Evolutionary conservation across 2,888 invertebrate genomes (phyloP).

Genomic region (Euproctis similis): DNA sequence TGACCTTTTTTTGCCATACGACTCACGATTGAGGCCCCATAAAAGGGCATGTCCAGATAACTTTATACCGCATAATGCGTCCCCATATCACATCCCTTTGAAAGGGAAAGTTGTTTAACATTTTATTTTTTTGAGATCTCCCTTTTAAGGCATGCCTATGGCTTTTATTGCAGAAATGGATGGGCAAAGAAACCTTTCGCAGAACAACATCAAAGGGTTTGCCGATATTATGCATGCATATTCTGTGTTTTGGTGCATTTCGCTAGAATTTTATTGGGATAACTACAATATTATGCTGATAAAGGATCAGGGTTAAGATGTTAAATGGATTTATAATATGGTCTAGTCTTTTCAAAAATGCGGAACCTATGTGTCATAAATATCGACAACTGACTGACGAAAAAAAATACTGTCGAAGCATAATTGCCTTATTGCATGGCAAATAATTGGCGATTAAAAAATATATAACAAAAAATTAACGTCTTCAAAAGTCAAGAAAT

Average conservation of each 20-base stretch:
- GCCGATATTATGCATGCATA: constrained; percentile 42
- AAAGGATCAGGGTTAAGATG: too few relatives aligned
- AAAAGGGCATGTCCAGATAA: constrained; percentile 71
- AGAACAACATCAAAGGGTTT: constrained; percentile 49
- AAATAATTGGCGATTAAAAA: too few relatives aligned
- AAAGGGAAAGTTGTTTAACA: constrained; percentile 66
- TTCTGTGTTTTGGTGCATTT: constrained; percentile 29
- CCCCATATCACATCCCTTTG: constrained; percentile 66
- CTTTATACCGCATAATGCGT: constrained; percentile 67
- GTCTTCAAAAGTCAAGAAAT: too few relatives aligned
- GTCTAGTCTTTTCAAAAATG: too few relatives aligned
- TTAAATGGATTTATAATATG: too few relatives aligned
- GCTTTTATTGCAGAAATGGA: constrained; percentile 60
- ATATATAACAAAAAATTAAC: too few relatives aligned
- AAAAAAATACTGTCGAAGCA: too few relatives aligned
- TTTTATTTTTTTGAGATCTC: constrained; percentile 63
- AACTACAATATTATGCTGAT: constrained; percentile 6
- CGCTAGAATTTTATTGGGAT: constrained; percentile 8
- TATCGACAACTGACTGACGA: too few relatives aligned
- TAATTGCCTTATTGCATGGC: too few relatives aligned
- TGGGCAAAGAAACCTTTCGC: constrained; percentile 36
- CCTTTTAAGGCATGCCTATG: constrained; percentile 52
- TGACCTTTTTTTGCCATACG: constrained; percentile 63
- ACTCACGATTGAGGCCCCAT: constrained; percentile 49
- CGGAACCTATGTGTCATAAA: too few relatives aligned